phyloP scores from a whole-genome alignment of 2,113 vertebrate genomes.

The Chlorocebus sabaeus region DNA sequence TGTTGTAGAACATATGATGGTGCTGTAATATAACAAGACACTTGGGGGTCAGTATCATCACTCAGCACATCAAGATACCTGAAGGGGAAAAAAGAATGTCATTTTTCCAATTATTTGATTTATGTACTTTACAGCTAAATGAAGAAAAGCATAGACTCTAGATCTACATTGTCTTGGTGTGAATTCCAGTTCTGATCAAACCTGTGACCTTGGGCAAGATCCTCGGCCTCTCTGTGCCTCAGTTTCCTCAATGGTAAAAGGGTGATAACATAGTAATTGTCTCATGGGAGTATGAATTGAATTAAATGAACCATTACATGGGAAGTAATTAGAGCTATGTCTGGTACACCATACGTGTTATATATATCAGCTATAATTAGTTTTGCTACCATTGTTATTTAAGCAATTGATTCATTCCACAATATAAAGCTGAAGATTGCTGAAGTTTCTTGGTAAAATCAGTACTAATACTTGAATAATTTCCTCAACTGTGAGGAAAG shows the following conservation, averaged over 20 bases:
- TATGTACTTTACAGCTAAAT: not conserved
- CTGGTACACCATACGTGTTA: not conserved
- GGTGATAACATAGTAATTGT: not conserved
- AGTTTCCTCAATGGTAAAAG: not conserved
- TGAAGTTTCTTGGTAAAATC: slow-evolving; percentile 14
- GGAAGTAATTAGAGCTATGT: not conserved
- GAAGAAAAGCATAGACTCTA: not conserved
- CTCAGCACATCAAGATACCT: slow-evolving; percentile 79
- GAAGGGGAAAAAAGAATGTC: not conserved
- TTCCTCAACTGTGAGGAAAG: not conserved
- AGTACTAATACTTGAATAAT: not conserved
- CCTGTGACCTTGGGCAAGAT: not conserved
- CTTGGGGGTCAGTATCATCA: slow-evolving; percentile 37
- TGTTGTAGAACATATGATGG: slow-evolving; percentile 73
- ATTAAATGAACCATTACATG: not conserved
- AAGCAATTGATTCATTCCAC: not conserved
- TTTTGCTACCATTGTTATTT: not conserved
- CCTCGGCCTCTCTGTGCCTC: not conserved
- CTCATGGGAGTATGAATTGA: not conserved
- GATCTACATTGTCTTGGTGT: not conserved
- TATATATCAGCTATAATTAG: not conserved
- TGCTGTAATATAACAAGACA: slow-evolving; percentile 84
- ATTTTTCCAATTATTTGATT: slow-evolving; percentile 37
- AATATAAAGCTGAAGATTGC: not conserved
- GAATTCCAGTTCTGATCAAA: not conserved